Evolutionary conservation across 2,888 invertebrate species (phyloP).

Genomic region (Blera fallax): DNA sequence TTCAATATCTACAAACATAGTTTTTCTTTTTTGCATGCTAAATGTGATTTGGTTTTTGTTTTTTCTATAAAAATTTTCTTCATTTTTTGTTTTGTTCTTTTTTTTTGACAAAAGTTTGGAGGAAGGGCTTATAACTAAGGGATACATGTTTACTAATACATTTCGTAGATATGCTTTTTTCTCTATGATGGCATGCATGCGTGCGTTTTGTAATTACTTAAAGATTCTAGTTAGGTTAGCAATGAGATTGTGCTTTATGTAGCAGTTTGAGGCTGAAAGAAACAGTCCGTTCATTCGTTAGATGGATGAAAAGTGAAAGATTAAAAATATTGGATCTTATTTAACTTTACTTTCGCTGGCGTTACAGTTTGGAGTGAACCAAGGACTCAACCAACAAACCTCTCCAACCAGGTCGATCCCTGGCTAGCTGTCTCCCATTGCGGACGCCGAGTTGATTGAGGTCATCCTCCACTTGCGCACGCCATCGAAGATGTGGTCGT

Average conservation of each 20-base stretch:
- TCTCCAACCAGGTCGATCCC: too few species aligned
- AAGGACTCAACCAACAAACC: too few species aligned
- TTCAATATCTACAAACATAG: background rate
- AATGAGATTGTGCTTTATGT: background rate
- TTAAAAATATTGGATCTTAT: too few species aligned
- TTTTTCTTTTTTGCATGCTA: slow-evolving; percentile 37
- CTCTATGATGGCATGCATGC: slow-evolving; percentile 20
- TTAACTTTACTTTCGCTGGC: too few species aligned
- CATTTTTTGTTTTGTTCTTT: slow-evolving; percentile 68
- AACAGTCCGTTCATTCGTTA: too few species aligned
- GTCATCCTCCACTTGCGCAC: too few species aligned
- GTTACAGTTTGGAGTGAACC: too few species aligned
- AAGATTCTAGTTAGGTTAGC: background rate
- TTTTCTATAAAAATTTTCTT: slow-evolving; percentile 13
- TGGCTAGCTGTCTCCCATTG: too few species aligned
- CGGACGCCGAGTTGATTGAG: too few species aligned
- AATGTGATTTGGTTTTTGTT: slow-evolving; percentile 33
- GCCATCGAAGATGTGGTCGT: too few species aligned
- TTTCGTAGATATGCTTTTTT: slow-evolving; percentile 11
- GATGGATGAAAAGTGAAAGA: too few species aligned
- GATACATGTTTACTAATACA: slow-evolving; percentile 1
- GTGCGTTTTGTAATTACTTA: background rate
- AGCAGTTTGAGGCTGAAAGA: too few species aligned
- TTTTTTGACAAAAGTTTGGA: slow-evolving; percentile 11
- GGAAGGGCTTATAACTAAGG: background rate